These are phyloP conservation scores for Hypothenemus hampei DNA, from an alignment of 1,140 invertebrate species.

Conservation along the genomic window DNA sequence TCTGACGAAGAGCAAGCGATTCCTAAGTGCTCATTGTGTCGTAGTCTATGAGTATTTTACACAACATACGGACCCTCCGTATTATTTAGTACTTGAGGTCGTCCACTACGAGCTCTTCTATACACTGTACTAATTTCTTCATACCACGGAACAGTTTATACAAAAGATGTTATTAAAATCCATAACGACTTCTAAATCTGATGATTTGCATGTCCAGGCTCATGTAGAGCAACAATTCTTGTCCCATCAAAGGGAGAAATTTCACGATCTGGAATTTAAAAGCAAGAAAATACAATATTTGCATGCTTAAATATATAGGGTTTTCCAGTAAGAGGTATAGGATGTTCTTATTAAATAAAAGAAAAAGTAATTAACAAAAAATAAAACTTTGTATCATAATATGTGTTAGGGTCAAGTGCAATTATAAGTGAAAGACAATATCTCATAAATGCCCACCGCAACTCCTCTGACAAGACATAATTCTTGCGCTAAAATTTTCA, in stretches of 20 bases:
- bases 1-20: constrained; percentile 1
- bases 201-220: constrained; percentile 4
- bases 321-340: no score
- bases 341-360: no score
- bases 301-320: background rate
- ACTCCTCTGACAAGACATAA: no score
- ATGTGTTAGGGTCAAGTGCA: no score
- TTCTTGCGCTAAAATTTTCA: no score
- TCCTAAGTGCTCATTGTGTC: background rate
- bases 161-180: constrained; percentile 2
- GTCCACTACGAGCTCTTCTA: background rate
- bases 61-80: constrained; percentile 3
- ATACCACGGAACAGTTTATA: background rate
- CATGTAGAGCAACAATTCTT: constrained; percentile 8
- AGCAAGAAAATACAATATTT: background rate
- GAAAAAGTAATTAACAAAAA: no score
- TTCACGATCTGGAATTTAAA: background rate
- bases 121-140: constrained; percentile 7
- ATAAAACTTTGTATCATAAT: no score
- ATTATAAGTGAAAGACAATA: no score
- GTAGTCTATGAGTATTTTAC: constrained; percentile 9
- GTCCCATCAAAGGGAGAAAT: background rate
- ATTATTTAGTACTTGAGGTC: background rate
- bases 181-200: background rate
- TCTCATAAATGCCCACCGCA: no score